phyloP scores from a whole-genome alignment of 2,888 invertebrate genomes.

The Dicyrtoma fusca region DNA sequence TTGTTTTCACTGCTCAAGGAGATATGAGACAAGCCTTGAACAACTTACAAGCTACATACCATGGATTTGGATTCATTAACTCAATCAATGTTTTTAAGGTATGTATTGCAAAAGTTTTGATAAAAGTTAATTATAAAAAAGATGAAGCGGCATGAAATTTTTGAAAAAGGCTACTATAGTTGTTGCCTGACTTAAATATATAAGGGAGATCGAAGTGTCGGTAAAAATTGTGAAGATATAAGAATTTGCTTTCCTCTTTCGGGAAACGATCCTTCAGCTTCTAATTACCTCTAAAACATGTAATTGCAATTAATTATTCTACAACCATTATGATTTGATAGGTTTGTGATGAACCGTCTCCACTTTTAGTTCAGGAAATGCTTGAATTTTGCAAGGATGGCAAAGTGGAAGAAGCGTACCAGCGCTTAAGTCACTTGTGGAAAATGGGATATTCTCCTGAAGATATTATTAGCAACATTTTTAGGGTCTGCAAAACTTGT shows the following conservation, averaged over 20 bases:
- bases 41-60: constrained; percentile 92
- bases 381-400: constrained; percentile 77
- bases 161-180: too few relatives aligned
- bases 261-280: too few relatives aligned
- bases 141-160: too few relatives aligned
- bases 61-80: constrained; percentile 89
- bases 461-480: constrained; percentile 93
- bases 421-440: constrained; percentile 86
- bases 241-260: too few relatives aligned
- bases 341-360: constrained; percentile 99
- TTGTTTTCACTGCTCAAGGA: constrained; percentile 97
- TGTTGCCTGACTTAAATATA: too few relatives aligned
- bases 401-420: constrained; percentile 84
- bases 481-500: constrained; percentile 88
- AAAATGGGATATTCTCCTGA: constrained; percentile 94
- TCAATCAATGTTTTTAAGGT: constrained; percentile 93
- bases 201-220: too few relatives aligned
- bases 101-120: constrained; percentile 2
- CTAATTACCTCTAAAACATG: too few relatives aligned
- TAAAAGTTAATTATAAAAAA: too few relatives aligned
- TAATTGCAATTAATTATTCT: too few relatives aligned
- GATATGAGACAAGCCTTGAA: constrained; percentile 98
- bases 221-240: too few relatives aligned
- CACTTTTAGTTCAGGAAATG: constrained; percentile 84
- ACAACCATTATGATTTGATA: too few relatives aligned